Conservation (phyloP, 2,888 invertebrate species). For the Drosophila kuntzei region DNA sequence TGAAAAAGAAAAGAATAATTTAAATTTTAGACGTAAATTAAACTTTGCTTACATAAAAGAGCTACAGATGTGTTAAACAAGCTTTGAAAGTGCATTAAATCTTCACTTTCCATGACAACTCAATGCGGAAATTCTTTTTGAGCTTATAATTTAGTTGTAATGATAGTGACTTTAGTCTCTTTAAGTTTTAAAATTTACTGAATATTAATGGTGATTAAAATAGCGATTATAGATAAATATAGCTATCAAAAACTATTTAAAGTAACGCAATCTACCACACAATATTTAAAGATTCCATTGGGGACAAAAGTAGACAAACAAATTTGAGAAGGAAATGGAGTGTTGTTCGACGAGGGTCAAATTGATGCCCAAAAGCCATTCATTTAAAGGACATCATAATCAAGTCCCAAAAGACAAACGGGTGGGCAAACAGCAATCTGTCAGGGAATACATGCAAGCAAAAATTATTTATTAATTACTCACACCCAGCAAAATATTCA, state of each 20-base stretch:
- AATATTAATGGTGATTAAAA: neutral
- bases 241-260: slow-evolving; percentile 10
- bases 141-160: too few relatives aligned
- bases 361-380: slow-evolving; percentile 50
- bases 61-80: neutral
- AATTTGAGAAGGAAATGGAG: neutral
- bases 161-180: neutral
- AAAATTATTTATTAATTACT: slow-evolving; percentile 74
- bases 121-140: too few relatives aligned
- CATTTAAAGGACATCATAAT: slow-evolving; percentile 64
- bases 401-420: slow-evolving; percentile 50
- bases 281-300: slow-evolving; percentile 2
- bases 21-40: neutral
- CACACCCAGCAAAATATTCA: slow-evolving; percentile 44
- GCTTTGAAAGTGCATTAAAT: neutral
- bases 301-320: slow-evolving; percentile 6
- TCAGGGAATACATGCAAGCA: slow-evolving; percentile 46
- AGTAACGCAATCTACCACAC: neutral
- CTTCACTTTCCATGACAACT: too few relatives aligned
- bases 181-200: neutral
- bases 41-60: neutral
- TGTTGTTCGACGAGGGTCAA: slow-evolving; percentile 15
- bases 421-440: slow-evolving; percentile 44
- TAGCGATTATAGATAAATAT: slow-evolving; percentile 1
- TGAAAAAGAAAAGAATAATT: neutral